These are phyloP conservation scores for Oreotragus oreotragus DNA, from an alignment of 2,113 vertebrate genomes.

Conservation along the genomic window DNA sequence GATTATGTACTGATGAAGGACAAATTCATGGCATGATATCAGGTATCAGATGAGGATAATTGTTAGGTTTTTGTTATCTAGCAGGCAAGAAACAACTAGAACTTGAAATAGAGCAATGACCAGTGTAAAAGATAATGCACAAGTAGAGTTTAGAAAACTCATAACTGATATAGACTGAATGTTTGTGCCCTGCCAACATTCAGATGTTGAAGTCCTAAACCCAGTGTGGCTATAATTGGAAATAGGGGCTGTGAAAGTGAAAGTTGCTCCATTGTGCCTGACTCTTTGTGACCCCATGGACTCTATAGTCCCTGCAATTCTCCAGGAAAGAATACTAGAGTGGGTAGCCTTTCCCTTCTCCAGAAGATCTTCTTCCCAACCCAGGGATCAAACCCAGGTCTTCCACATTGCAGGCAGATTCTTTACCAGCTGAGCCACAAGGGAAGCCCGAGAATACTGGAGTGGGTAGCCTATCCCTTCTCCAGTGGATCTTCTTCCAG, in stretches of 20 bases:
- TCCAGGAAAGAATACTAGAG: not conserved
- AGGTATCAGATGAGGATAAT: not conserved
- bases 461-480: not conserved
- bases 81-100: not conserved
- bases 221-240: not conserved
- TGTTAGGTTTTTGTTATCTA: not conserved
- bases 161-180: not conserved
- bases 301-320: not conserved
- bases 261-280: not conserved
- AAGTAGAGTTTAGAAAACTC: not conserved
- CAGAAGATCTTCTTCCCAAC: not conserved
- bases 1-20: not conserved
- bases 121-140: not conserved
- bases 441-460: not conserved
- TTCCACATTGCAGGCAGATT: accelerated
- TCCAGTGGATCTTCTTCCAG: not conserved
- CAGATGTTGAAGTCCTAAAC: not conserved
- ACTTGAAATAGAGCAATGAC: not conserved
- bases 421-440: not conserved
- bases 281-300: not conserved
- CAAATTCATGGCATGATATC: not conserved
- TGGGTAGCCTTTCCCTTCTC: not conserved
- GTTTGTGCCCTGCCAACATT: not conserved
- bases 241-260: not conserved
- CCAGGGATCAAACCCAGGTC: not conserved